Evolutionary conservation across 2,797 vertebrate genomes (phyloP).

Genomic region (Clarias pachynema): DNA sequence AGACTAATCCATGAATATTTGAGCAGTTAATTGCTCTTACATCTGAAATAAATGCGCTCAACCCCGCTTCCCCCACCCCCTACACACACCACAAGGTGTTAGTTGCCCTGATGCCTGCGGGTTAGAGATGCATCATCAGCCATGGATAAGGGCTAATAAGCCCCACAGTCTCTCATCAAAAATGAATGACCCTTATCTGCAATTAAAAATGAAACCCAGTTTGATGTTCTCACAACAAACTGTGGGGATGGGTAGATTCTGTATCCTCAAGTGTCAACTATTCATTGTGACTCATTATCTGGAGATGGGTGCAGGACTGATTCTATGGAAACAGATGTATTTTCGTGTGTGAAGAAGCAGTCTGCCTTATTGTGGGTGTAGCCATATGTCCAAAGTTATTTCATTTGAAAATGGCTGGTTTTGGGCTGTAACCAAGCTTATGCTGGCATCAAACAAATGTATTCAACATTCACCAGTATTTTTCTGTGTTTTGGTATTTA

Average conservation of each 20-base stretch:
- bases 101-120: slow-evolving; percentile 45
- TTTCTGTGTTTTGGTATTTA: neutral
- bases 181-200: slow-evolving; percentile 60
- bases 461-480: slow-evolving; percentile 15
- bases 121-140: slow-evolving; percentile 46
- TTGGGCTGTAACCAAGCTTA: slow-evolving; percentile 33
- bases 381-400: slow-evolving; percentile 55
- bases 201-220: slow-evolving; percentile 58
- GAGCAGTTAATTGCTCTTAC: slow-evolving; percentile 47
- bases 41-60: slow-evolving; percentile 54
- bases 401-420: slow-evolving; percentile 40
- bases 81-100: slow-evolving; percentile 33
- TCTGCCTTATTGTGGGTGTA: slow-evolving; percentile 51
- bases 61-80: neutral
- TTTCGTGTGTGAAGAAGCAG: slow-evolving; percentile 49
- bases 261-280: slow-evolving; percentile 37
- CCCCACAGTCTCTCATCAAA: slow-evolving; percentile 60
- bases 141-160: slow-evolving; percentile 56
- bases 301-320: slow-evolving; percentile 51
- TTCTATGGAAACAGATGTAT: slow-evolving; percentile 65
- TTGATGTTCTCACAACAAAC: slow-evolving; percentile 56
- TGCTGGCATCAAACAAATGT: slow-evolving; percentile 11
- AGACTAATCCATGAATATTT: slow-evolving; percentile 58
- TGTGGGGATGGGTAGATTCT: slow-evolving; percentile 40
- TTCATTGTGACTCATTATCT: slow-evolving; percentile 50